A percentile compares a stretch with the other conserved stretches of the same genome.
These are phyloP conservation scores for Megathymus violae DNA, from an alignment of 1,140 invertebrate species.

Conservation along the genomic window DNA sequence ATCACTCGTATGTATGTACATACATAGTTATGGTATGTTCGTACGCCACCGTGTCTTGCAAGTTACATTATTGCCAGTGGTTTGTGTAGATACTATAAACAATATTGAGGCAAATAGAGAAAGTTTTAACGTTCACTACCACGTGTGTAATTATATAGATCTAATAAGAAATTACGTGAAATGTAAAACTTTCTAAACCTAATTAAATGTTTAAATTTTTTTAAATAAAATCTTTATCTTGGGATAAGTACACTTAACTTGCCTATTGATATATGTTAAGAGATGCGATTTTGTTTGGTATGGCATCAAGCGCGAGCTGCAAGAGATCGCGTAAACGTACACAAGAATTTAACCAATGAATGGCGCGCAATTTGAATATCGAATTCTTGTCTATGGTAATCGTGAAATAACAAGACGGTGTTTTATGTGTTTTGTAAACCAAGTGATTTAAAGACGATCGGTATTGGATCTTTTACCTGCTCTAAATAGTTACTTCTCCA, in stretches of 20 bases:
- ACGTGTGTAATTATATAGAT: no score
- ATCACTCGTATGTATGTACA: no score
- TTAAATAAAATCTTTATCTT: no score
- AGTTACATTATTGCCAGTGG: not conserved
- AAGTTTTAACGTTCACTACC: no score
- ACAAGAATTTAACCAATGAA: conserved; percentile 42
- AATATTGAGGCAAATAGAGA: no score
- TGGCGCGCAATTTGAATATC: conserved; percentile 41
- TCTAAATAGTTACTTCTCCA: no score
- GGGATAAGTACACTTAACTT: conserved; percentile 6
- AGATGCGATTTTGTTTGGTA: conserved; percentile 33
- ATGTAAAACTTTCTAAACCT: no score
- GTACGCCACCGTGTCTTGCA: not conserved
- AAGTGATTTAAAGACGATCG: not conserved
- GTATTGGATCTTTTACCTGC: not conserved
- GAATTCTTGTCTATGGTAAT: conserved; percentile 41
- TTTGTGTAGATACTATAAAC: not conserved
- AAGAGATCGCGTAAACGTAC: conserved; percentile 23
- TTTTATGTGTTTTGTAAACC: conserved; percentile 5
- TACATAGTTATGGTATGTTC: no score
- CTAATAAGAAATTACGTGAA: no score
- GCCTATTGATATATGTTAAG: conserved; percentile 41
- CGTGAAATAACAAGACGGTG: conserved; percentile 4
- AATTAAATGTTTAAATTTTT: no score
- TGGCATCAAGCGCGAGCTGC: conserved; percentile 14